Percentiles rank a stretch among this genome's conserved stretches.
Conservation (phyloP, 2,888 invertebrate species). For the Patella caerulea region DNA sequence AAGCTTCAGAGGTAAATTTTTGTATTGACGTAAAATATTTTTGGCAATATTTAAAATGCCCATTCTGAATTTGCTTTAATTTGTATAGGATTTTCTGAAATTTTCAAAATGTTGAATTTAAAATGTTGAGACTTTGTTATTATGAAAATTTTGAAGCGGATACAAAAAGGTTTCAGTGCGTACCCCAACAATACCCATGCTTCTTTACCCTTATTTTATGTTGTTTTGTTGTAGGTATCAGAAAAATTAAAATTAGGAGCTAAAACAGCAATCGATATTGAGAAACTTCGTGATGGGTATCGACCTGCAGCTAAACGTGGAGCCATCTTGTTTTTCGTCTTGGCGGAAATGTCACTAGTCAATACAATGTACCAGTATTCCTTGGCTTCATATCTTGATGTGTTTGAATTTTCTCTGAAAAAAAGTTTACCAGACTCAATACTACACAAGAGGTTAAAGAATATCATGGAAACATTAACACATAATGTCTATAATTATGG, state of each 20-base stretch:
- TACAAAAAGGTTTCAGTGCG: background rate
- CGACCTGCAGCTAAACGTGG: constrained; percentile 88
- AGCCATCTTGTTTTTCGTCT: constrained; percentile 90
- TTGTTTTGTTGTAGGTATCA: constrained; percentile 74
- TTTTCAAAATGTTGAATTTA: no score
- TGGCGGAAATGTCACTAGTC: constrained; percentile 90
- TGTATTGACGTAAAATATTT: no score
- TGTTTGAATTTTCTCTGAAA: constrained; percentile 85
- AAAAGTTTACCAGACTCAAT: constrained; percentile 87
- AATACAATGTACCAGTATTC: constrained; percentile 96
- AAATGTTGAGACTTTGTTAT: no score
- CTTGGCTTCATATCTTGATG: constrained; percentile 85
- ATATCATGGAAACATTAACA: constrained; percentile 88
- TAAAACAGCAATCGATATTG: constrained; percentile 85
- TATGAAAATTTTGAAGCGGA: no score
- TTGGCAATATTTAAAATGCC: no score
- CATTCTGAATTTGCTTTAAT: no score
- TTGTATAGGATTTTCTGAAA: no score
- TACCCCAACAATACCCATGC: background rate
- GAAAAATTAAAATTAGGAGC: constrained; percentile 84
- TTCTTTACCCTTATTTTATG: background rate
- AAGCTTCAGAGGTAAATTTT: constrained; percentile 82
- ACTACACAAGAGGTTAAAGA: constrained; percentile 81
- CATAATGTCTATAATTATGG: constrained; percentile 92
- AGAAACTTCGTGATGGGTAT: constrained; percentile 87